A percentile compares a stretch with the other conserved stretches of the same genome.
These are phyloP conservation scores for Cyclargus thomasi DNA, from an alignment of 1,140 invertebrate genomes.

Conservation along the genomic window DNA sequence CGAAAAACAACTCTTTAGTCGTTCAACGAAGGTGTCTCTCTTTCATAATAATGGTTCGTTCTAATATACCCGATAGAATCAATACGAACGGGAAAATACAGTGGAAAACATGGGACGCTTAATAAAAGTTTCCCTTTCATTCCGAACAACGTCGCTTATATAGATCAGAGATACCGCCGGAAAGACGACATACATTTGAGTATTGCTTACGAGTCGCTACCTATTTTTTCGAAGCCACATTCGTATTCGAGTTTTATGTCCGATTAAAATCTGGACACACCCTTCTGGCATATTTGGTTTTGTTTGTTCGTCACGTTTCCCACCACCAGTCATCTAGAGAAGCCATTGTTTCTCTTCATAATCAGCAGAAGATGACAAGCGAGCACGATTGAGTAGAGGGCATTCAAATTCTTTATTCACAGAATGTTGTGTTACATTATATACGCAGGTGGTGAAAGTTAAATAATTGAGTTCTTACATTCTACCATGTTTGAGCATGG, in stretches of 20 bases:
- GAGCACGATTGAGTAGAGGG: no score
- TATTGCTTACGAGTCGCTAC: slow-evolving; percentile 6
- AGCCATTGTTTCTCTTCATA: no score
- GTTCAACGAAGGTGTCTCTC: no score
- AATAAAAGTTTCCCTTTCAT: not conserved
- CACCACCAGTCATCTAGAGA: no score
- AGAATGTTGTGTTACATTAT: no score
- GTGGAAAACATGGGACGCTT: not conserved
- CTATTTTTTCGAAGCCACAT: not conserved
- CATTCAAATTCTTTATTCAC: no score
- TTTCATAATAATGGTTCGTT: not conserved
- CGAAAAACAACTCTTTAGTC: no score
- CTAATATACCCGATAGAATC: not conserved
- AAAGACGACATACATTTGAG: slow-evolving; percentile 2
- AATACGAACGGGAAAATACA: not conserved
- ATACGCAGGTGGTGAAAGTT: no score
- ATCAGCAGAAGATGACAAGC: no score
- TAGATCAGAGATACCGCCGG: not conserved
- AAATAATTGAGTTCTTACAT: no score
- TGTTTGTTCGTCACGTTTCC: not conserved
- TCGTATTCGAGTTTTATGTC: not conserved
- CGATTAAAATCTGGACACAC: not conserved
- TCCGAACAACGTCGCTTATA: not conserved
- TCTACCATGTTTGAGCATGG: no score
- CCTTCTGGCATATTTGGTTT: not conserved